Evolutionary conservation across 2,797 vertebrate species (phyloP), one percentile per base, ranked within the genome.

Genomic region (Nothura maculosa): DNA sequence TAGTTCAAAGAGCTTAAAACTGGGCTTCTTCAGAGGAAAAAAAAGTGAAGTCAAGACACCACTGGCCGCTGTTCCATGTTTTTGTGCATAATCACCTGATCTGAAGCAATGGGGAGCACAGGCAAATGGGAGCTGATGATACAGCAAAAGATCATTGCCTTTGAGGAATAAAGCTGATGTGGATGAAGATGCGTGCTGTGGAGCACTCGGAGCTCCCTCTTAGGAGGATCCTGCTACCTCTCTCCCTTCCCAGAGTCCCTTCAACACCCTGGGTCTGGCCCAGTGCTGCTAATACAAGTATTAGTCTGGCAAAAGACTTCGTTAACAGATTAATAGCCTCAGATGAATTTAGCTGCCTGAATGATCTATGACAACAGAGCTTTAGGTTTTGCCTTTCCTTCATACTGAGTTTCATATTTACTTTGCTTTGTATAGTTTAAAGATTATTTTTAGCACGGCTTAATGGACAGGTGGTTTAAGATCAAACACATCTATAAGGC

Each of bases 121-220:
- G 1, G 55, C 72, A 85, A 78, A 72, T n/a, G 79, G 78, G 58
- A 94, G 90, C 52, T 74, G n/a, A 42, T 52, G 43, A 88, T 78
- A 86, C 0, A 0, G 42, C 90, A 81, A 94, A 93, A 95, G 76
- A 92, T 93, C 72, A 47, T 73, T 77, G 83, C 10, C 90, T 84
- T 92, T 64, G 92, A 94, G 87, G 83, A 92, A 94, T 95, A 93
- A 97, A 83, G n/a, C 32, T 94, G 94, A 95, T 90, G 73, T 5
- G 47, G 92, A 93, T 94, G 68, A 96, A 94, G 96, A 95, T 86
- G 34, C 61, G 94, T 87, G 73, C 34, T 64, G 74, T 0, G 11
- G 61, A 92, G 47, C 68, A 85, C 78, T 43, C n/a, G 81, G 2
- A 13, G 82, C 83, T 58, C 43, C 73, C 85, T 90, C 91, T 81